Percentiles rank a stretch among this genome's conserved stretches.
These are phyloP conservation scores for Planiliza haematocheilus DNA, from an alignment of 2,113 vertebrate genomes.

Conservation along the genomic window DNA sequence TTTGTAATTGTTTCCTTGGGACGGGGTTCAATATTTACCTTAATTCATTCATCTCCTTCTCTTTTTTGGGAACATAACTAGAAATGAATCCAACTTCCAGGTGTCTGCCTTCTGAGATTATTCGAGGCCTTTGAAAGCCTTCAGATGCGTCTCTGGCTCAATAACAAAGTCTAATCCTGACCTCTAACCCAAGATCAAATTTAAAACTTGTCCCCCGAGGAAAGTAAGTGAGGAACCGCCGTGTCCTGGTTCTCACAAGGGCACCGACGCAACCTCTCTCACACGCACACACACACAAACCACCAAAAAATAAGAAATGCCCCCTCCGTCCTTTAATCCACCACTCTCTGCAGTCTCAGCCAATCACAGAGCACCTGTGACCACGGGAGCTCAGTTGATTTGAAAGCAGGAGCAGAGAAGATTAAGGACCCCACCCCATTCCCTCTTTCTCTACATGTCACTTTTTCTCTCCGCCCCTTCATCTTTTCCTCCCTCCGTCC, in stretches of 20 bases:
- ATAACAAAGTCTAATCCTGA: neutral
- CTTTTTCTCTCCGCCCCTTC: constrained; percentile 42
- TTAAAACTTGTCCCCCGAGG: neutral
- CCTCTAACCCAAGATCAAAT: neutral
- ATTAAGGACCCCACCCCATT: constrained; percentile 76
- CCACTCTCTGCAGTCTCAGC: constrained; percentile 28
- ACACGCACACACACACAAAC: constrained; percentile 18
- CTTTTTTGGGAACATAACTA: too few relatives aligned
- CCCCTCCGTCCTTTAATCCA: constrained; percentile 58
- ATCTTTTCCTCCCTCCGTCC: constrained; percentile 36
- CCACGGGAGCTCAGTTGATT: constrained; percentile 57
- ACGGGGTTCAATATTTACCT: too few relatives aligned
- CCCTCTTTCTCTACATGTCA: constrained; percentile 45
- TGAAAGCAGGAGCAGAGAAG: constrained; percentile 59
- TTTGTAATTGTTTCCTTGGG: too few relatives aligned
- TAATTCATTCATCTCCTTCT: too few relatives aligned
- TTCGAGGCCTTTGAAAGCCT: neutral
- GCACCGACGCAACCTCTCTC: constrained; percentile 14
- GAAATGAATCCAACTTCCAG: too few relatives aligned
- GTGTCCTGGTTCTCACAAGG: constrained; percentile 19
- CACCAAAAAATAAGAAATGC: constrained; percentile 40
- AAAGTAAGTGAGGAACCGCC: neutral
- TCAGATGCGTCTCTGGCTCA: neutral
- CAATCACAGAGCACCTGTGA: constrained; percentile 56
- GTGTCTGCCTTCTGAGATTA: too few relatives aligned